Percentiles rank a stretch among this genome's conserved stretches.
Conservation (phyloP, 2,113 vertebrate species). For the Argyrosomus japonicus region DNA sequence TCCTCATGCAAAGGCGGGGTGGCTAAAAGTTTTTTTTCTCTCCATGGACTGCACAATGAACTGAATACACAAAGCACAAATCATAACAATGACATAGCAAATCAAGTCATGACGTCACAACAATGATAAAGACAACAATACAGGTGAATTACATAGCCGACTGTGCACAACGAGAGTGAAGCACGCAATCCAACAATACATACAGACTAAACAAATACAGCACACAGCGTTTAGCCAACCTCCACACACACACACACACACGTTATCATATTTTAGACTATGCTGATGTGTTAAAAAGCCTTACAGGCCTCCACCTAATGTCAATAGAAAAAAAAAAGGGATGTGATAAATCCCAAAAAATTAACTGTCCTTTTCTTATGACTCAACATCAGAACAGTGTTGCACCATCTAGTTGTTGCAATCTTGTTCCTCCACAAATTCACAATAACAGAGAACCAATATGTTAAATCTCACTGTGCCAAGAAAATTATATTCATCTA, state of each 20-base stretch:
- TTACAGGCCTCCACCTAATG: too few species aligned
- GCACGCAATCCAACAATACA: not conserved
- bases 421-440: not conserved
- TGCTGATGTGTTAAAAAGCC: not conserved
- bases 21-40: not conserved
- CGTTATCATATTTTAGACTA: not conserved
- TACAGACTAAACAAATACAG: not conserved
- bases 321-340: not conserved
- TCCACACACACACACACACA: not conserved
- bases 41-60: not conserved
- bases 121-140: not conserved
- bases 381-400: conserved; percentile 21
- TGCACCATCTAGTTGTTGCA: conserved; percentile 1
- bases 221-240: not conserved
- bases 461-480: too few species aligned
- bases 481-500: not conserved
- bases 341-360: conserved; percentile 21
- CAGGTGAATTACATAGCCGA: not conserved
- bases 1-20: not conserved
- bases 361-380: not conserved
- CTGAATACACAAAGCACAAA: too few species aligned
- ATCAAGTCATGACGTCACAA: not conserved
- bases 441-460: not conserved
- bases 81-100: not conserved
- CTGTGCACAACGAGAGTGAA: not conserved